Percentiles rank a stretch among this genome's conserved stretches.
These are phyloP conservation scores for Ariolimax columbianus DNA, from an alignment of 2,888 invertebrate species.

Conservation along the genomic window DNA sequence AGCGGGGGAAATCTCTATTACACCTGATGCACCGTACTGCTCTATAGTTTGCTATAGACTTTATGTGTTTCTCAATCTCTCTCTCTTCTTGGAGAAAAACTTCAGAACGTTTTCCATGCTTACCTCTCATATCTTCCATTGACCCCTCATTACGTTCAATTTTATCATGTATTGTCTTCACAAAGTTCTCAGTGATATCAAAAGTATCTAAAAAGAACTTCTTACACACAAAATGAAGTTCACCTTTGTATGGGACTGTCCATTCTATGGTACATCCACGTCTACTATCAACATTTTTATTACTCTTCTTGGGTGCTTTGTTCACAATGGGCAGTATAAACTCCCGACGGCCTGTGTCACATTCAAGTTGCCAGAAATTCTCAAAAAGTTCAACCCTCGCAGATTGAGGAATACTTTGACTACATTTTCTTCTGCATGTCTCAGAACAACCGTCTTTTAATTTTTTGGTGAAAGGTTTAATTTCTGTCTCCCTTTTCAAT, in stretches of 20 bases:
- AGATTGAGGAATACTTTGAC: constrained; percentile 14
- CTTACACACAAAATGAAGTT: constrained; percentile 32
- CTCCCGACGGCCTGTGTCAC: neutral
- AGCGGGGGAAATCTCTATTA: constrained; percentile 26
- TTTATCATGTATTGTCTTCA: constrained; percentile 24
- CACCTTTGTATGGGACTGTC: constrained; percentile 27
- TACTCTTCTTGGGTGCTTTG: constrained; percentile 29
- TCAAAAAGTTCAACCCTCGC: constrained; percentile 23
- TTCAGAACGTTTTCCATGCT: constrained; percentile 9
- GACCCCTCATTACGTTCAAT: constrained; percentile 18
- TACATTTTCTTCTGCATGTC: constrained; percentile 39
- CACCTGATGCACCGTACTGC: constrained; percentile 22
- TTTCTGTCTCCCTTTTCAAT: neutral
- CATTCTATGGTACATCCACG: constrained; percentile 35
- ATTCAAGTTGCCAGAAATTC: constrained; percentile 36
- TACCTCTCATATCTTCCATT: constrained; percentile 32
- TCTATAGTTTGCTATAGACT: constrained; percentile 12
- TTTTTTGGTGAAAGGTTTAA: neutral
- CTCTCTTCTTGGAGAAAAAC: constrained; percentile 18
- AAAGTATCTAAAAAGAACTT: constrained; percentile 34
- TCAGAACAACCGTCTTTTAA: constrained; percentile 23
- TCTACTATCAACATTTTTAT: constrained; percentile 11
- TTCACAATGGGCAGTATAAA: constrained; percentile 30
- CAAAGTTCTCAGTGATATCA: constrained; percentile 37
- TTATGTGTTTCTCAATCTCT: constrained; percentile 18